Conservation (phyloP, 2,797 vertebrate genomes). For the Diplodus sargus region DNA sequence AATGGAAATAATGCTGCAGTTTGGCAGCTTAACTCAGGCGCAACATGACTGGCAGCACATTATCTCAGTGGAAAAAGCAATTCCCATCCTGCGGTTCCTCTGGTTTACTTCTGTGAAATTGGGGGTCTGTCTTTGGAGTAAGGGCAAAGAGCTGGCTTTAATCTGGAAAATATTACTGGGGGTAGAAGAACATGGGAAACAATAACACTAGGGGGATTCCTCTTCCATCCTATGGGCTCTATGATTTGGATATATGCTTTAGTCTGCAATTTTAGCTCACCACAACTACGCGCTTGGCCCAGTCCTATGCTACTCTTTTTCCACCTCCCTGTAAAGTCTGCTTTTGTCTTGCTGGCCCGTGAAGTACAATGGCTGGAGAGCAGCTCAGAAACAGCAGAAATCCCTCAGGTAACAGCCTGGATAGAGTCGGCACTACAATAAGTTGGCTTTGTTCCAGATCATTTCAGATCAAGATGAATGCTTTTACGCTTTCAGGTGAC, state of each 20-base stretch:
- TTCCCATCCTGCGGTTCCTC: conserved; percentile 67
- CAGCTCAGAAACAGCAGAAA: conserved; percentile 40
- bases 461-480: conserved; percentile 55
- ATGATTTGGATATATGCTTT: conserved; percentile 76
- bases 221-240: conserved; percentile 74
- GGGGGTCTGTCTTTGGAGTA: conserved; percentile 63
- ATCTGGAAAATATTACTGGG: conserved; percentile 84
- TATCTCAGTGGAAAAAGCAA: conserved; percentile 80
- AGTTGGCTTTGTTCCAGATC: conserved; percentile 34
- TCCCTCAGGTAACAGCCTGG: conserved; percentile 50
- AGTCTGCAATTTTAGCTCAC: conserved; percentile 75
- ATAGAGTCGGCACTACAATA: conserved; percentile 13
- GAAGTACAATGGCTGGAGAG: conserved; percentile 36
- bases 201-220: conserved; percentile 83
- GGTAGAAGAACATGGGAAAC: conserved; percentile 87
- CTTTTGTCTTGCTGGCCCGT: conserved; percentile 57
- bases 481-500: conserved; percentile 48
- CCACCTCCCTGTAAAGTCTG: conserved; percentile 60
- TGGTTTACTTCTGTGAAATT: conserved; percentile 77
- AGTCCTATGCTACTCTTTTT: conserved; percentile 71
- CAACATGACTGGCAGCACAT: conserved; percentile 55
- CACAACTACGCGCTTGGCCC: conserved; percentile 69
- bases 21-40: conserved; percentile 52
- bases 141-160: conserved; percentile 71
- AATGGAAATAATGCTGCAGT: conserved; percentile 45